A percentile compares a stretch with the other conserved stretches of the same genome.
Conservation (phyloP, 2,113 vertebrate species). For the Pholis gunnellus region DNA sequence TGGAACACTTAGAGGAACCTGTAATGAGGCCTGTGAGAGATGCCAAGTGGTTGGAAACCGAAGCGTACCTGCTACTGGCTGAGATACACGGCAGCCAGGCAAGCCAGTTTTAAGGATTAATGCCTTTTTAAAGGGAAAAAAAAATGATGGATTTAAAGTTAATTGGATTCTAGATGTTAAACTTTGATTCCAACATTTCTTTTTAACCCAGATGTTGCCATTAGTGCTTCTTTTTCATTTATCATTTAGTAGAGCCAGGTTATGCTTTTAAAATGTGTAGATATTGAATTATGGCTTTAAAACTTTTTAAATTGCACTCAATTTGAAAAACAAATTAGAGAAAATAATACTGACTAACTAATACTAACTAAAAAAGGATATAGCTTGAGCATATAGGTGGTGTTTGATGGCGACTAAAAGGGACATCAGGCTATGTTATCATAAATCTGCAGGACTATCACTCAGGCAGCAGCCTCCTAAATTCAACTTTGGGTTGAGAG, state of each 20-base stretch:
- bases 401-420: not conserved
- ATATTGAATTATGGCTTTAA: not conserved
- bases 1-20: slow-evolving; percentile 39
- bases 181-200: slow-evolving; percentile 8
- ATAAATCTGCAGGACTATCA: not conserved
- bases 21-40: slow-evolving; percentile 60
- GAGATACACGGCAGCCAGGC: slow-evolving; percentile 13
- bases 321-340: not conserved
- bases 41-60: slow-evolving; percentile 51
- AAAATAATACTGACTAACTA: not conserved
- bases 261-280: not conserved
- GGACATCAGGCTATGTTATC: not conserved
- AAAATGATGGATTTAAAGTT: slow-evolving; percentile 46
- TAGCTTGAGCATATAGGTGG: not conserved
- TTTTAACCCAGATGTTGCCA: not conserved
- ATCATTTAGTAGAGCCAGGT: not conserved
- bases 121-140: slow-evolving; percentile 28
- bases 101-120: slow-evolving; percentile 36
- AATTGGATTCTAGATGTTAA: slow-evolving; percentile 24
- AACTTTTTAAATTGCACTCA: not conserved
- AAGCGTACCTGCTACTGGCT: slow-evolving; percentile 48
- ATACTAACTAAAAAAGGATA: not conserved
- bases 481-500: not conserved
- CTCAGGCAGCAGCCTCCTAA: not conserved
- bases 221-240: not conserved